A percentile compares a stretch with the other conserved stretches of the same genome.
Evolutionary conservation across 2,113 vertebrate species (phyloP).

Genomic region (Catharus bicknelli): DNA sequence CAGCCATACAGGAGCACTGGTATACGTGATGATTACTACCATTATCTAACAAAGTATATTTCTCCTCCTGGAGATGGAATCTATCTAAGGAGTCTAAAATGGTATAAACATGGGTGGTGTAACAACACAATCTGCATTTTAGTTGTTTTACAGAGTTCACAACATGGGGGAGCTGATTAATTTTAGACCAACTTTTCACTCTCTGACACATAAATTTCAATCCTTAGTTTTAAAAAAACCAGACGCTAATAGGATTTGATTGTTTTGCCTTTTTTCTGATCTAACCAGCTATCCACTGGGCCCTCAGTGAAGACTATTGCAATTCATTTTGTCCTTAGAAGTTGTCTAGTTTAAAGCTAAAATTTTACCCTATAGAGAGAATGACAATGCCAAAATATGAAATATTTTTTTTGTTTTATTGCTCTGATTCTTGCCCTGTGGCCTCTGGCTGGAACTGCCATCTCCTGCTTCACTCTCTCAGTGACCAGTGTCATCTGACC

Average conservation of each 20-base stretch:
- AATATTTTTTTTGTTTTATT: not conserved
- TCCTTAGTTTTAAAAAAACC: not conserved
- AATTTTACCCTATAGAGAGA: not conserved
- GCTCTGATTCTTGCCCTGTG: not conserved
- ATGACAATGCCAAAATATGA: not conserved
- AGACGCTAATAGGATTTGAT: not conserved
- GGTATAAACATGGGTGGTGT: not conserved
- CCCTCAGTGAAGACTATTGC: not conserved
- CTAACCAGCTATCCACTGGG: not conserved
- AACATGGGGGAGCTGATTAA: not conserved
- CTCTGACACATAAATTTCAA: not conserved
- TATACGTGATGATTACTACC: fast-evolving
- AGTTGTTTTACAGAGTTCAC: not conserved
- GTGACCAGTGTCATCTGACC: not conserved
- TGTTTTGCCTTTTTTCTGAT: not conserved
- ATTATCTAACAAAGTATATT: not conserved
- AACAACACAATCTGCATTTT: not conserved
- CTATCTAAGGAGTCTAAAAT: not conserved
- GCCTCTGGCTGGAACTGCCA: not conserved
- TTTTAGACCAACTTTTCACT: not conserved
- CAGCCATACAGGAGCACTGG: not conserved
- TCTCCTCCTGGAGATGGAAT: slow-evolving; percentile 15
- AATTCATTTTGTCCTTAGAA: not conserved
- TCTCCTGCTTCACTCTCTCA: not conserved
- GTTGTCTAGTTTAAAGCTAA: not conserved